Base-by-base conservation (phyloP, 2,113 vertebrate species). In the Athene noctua region DNA sequence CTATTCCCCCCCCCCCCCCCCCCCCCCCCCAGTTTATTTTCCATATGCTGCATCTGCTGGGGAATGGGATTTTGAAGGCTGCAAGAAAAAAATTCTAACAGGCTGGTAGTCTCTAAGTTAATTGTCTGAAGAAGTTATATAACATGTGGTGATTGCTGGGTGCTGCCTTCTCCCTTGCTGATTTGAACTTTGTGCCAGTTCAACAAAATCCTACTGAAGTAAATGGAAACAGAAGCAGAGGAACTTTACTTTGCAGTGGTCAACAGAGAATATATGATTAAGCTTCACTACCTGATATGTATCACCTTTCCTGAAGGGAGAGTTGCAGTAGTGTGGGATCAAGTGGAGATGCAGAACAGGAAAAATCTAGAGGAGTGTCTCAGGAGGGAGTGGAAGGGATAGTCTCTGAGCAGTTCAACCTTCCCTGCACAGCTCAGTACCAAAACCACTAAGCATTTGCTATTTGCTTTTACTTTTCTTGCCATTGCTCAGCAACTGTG, bases 11-110 rank as follows among this genome's bases (percentile, higher is more conserved):
- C 9, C 40, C 40, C 40, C 40, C 40, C 40, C 40, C 12, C 12
- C 40, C 40, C 9, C 40, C 40, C 40, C 40, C 11, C 9, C 10
- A 1, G 25, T 94, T 98, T 96, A 74, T 96, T 86, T 92, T 92
- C 81, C 38, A 19, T 85, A 32, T 70, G 20, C 67, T 95, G 40
- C 61, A 88, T 91, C 72, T 44, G 32, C 61, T 54, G 36, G 61
- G 44, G 70, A 57, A 38, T 61, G 12, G 13, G 21, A 63, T 54
- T 90, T 94, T 88, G 84, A 94, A 89, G 67, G 38, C 15, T 73
- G 27, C 42, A 79, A 82, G 61, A 73, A 75, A 90, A 72, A 20
- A 23, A 18, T 47, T 92, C 49, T 49, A 22, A 51, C 85, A 32
- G 29, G 13, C 55, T 90, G 46, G 25, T 47, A 70, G 27, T 66